These are phyloP conservation scores for Venturia canescens DNA, from an alignment of 1,140 invertebrate species.

Conservation along the genomic window DNA sequence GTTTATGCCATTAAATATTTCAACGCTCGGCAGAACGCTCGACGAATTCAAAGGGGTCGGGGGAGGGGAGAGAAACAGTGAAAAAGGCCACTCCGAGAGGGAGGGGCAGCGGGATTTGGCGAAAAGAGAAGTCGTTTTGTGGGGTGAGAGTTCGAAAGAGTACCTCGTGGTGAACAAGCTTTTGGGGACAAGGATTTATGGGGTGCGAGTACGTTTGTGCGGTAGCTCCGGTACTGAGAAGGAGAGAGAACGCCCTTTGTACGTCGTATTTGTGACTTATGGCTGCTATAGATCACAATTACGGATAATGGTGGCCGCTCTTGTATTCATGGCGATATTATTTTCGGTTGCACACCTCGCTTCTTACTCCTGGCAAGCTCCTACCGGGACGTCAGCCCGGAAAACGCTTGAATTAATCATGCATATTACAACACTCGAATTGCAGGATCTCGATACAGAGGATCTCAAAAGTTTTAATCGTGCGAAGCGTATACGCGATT, in stretches of 20 bases:
- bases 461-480: too few species aligned
- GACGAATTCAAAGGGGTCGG: conserved; percentile 49
- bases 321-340: conserved; percentile 73
- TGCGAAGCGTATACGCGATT: too few species aligned
- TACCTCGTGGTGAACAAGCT: conserved; percentile 41
- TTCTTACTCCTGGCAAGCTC: conserved; percentile 5
- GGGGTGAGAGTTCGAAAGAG: conserved; percentile 33
- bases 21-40: conserved; percentile 55
- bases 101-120: neutral
- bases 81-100: conserved; percentile 27
- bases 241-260: conserved; percentile 67
- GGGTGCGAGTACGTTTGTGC: conserved; percentile 51
- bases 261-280: conserved; percentile 71
- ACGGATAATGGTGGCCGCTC: conserved; percentile 72
- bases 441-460: too few species aligned
- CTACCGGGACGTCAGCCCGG: neutral
- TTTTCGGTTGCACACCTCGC: conserved; percentile 65
- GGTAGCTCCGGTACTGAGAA: neutral
- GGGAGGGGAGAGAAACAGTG: conserved; percentile 43
- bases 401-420: neutral
- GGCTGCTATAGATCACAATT: conserved; percentile 75
- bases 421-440: neutral
- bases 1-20: conserved; percentile 70
- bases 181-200: conserved; percentile 67
- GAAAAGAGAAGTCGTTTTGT: neutral